Evolutionary conservation across 2,888 invertebrate genomes (phyloP).

Genomic region (Pterostichus niger): DNA sequence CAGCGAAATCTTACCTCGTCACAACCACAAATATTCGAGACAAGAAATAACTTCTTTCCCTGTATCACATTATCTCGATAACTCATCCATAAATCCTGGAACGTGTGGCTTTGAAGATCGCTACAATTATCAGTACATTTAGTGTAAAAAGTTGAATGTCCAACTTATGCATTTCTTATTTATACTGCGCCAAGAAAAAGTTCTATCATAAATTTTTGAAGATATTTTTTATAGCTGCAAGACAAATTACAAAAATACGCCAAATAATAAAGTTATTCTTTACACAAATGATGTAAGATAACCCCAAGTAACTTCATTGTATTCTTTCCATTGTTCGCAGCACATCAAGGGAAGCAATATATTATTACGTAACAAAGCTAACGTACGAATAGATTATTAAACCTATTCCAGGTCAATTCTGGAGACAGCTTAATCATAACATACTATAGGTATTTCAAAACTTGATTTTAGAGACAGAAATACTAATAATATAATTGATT

Average conservation of each 20-base stretch:
- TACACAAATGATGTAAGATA: slow-evolving; percentile 48
- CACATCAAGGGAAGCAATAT: slow-evolving; percentile 17
- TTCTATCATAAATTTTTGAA: slow-evolving; percentile 40
- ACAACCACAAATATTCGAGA: background rate
- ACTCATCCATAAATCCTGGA: too few relatives aligned
- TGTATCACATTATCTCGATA: too few relatives aligned
- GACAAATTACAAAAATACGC: slow-evolving; percentile 45
- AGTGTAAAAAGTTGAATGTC: too few relatives aligned
- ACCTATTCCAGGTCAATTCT: slow-evolving; percentile 12
- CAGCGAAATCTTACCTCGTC: background rate
- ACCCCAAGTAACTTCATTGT: slow-evolving; percentile 47
- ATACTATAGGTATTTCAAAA: too few relatives aligned
- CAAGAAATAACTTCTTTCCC: too few relatives aligned
- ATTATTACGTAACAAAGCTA: slow-evolving; percentile 48
- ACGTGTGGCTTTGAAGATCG: too few relatives aligned
- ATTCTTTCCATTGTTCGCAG: slow-evolving; percentile 34
- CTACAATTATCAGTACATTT: too few relatives aligned
- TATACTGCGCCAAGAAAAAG: slow-evolving; percentile 1
- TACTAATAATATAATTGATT: too few relatives aligned
- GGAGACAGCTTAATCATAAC: slow-evolving; percentile 12
- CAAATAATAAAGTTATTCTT: slow-evolving; percentile 48
- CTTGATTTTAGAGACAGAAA: too few relatives aligned
- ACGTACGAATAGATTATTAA: slow-evolving; percentile 10
- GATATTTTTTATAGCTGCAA: slow-evolving; percentile 29
- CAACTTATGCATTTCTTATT: too few relatives aligned